Conservation (phyloP, 2,113 vertebrate genomes). For the Rhodinocichla rosea region DNA sequence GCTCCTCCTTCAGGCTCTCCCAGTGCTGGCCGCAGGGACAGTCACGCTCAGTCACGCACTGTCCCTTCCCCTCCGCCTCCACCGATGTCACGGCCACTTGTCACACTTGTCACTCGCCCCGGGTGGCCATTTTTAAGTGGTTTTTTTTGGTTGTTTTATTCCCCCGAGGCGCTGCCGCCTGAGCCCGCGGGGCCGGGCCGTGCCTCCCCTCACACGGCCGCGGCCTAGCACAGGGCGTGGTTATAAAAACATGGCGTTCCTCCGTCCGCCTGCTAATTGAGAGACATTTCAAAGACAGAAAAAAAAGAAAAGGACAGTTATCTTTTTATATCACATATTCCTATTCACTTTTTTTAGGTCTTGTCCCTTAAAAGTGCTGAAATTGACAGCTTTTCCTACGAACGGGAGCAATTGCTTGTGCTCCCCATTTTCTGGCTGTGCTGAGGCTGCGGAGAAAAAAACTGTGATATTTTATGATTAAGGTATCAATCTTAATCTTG, state of each 20-base stretch:
- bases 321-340: no score
- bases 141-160: not conserved
- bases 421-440: not conserved
- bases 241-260: not conserved
- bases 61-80: not conserved
- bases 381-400: accelerated
- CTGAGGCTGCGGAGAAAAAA: not conserved
- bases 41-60: no score
- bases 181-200: not conserved
- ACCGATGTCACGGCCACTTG: accelerated
- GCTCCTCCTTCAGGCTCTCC: not conserved
- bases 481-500: no score
- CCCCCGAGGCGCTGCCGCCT: accelerated
- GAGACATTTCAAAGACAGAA: no score
- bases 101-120: not conserved
- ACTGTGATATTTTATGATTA: not conserved
- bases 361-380: not conserved
- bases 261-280: accelerated
- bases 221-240: accelerated
- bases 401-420: not conserved
- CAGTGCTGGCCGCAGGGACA: accelerated
- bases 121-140: not conserved
- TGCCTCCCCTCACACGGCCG: not conserved
- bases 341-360: not conserved
- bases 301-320: no score